phyloP scores from a whole-genome alignment of 1,140 invertebrate species.

The Drosophila oshimai region DNA sequence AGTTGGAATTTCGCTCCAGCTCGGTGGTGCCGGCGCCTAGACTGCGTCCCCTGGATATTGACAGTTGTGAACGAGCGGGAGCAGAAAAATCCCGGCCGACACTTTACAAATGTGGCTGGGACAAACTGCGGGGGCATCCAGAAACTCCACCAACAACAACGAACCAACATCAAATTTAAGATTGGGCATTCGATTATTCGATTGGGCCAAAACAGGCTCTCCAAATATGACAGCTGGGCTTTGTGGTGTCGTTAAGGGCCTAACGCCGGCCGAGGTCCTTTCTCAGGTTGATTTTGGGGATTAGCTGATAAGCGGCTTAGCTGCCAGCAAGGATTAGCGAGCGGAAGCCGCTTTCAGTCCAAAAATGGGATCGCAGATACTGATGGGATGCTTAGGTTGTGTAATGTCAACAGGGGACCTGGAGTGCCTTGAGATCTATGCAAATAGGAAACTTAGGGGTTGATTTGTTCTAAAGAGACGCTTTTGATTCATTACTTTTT shows the following conservation, averaged over 20 bases:
- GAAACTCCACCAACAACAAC: not conserved
- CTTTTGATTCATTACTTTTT: not conserved
- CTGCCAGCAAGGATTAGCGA: conserved; percentile 39
- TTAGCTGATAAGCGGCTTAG: conserved; percentile 67
- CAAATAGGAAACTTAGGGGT: conserved; percentile 9
- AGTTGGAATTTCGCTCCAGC: conserved; percentile 67
- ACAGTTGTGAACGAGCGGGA: conserved; percentile 54
- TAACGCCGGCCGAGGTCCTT: conserved; percentile 18
- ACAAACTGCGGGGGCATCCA: conserved; percentile 8
- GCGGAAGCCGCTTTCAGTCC: conserved; percentile 1
- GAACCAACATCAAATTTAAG: conserved; percentile 18
- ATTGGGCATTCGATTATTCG: conserved; percentile 35
- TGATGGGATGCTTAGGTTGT: conserved; percentile 17
- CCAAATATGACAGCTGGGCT: conserved; percentile 64
- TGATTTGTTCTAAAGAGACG: not conserved
- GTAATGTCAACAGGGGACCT: conserved; percentile 13
- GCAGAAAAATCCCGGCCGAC: conserved; percentile 48
- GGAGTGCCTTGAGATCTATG: not conserved
- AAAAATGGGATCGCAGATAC: not conserved
- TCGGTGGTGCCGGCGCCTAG: conserved; percentile 55
- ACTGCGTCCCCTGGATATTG: conserved; percentile 63
- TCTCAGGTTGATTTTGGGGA: conserved; percentile 58
- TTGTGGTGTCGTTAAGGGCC: conserved; percentile 60
- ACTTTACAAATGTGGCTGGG: conserved; percentile 57
- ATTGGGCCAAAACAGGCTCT: conserved; percentile 19